Evolutionary conservation across 2,888 invertebrate species (phyloP), one percentile per base, ranked within the genome.

Genomic region (Heteropelma amictum): DNA sequence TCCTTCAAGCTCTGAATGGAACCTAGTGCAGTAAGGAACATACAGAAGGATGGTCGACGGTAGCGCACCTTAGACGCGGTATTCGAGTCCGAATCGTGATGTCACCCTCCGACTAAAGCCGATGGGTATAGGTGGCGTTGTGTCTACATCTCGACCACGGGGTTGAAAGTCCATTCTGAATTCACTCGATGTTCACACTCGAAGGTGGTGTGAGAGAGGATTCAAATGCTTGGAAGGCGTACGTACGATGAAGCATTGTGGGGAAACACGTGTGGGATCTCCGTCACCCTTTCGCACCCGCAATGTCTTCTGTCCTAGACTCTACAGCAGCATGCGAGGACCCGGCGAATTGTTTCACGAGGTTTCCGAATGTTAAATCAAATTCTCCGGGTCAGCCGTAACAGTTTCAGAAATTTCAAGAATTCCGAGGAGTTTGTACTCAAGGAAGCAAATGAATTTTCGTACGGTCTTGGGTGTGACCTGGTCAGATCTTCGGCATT

Each of bases 351-450:
- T 74, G 74, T 74, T 74, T 69, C 64, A 51, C 64, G 69, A 49
- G 47, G 26, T 42, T 63, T 54, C 67, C 49, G 72, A 72, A 68
- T 56, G 64, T 61, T 64, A 61, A 70, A 64, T 74, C 72, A 40
- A 58, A 73, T 69, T 65, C 82, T 81, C 81, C 80, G 78, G 80
- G 81, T 77, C 79, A 82, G 77, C 82, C 82, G 77, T 80, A 81
- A 79, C 81, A 80, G 80, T 82, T 81, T 35, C 77, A 79, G 83
- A 85, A 81, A 86, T 86, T 81, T 80, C 73, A 77, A 72, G 82
- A 81, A 84, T 84, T 79, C 21, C 72, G 42, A 78, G 65, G 79
- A 77, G 77, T 74, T 12, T 14, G 33, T n/a, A 33, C 42, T 30
- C 35, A 23, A 8, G 14, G 54, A 19, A 28, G 26, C 19, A 30